phyloP scores from a whole-genome alignment of 2,888 invertebrate species.

The Kryphioiulus occultus region DNA sequence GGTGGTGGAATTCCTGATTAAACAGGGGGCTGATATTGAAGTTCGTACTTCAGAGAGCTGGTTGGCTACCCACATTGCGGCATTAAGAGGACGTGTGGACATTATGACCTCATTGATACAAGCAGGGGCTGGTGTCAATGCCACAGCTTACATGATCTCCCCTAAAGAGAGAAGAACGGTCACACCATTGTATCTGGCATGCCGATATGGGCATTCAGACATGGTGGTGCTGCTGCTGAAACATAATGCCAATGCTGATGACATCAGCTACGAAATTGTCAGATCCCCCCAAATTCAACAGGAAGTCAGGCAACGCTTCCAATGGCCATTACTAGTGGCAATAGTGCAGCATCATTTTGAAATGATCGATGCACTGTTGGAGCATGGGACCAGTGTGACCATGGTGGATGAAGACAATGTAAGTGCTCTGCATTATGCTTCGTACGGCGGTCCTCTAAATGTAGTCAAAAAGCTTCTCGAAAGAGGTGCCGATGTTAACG shows the following conservation, averaged over 20 bases:
- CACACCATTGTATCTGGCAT: neutral
- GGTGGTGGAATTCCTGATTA: neutral
- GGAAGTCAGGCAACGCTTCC: neutral
- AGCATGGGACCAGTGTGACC: neutral
- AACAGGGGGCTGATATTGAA: neutral
- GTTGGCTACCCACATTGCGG: neutral
- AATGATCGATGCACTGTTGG: neutral
- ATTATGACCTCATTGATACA: neutral
- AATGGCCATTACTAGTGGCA: neutral
- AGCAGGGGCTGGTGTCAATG: neutral
- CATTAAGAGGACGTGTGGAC: neutral
- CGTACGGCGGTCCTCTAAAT: neutral
- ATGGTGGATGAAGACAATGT: neutral
- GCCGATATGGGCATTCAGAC: neutral
- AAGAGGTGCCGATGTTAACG: neutral
- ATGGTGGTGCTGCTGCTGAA: neutral
- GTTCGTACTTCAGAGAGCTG: neutral
- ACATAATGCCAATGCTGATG: neutral
- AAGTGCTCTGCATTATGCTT: neutral
- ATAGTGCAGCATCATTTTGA: neutral
- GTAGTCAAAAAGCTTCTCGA: conserved; percentile 8
- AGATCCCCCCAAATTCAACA: neutral
- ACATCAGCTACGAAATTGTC: neutral
- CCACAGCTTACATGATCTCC: conserved; percentile 59
- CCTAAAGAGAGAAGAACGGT: neutral